Conservation (phyloP, 2,113 vertebrate species). For the Tamias sibiricus region DNA sequence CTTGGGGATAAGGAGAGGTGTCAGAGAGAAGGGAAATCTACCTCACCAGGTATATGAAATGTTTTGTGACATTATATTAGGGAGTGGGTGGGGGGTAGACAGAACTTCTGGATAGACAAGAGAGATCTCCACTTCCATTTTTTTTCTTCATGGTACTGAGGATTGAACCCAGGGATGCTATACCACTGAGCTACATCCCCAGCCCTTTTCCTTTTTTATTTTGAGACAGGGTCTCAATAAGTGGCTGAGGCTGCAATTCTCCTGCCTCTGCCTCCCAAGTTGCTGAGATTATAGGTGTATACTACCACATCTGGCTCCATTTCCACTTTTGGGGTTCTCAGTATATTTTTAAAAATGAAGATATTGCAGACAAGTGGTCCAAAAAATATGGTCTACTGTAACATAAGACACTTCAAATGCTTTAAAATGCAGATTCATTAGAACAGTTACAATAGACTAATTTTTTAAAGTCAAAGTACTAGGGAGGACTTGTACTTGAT, state of each 20-base stretch:
- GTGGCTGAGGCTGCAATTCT: neutral
- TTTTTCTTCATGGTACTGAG: neutral
- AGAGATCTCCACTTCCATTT: neutral
- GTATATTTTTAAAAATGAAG: neutral
- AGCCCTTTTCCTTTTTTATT: neutral
- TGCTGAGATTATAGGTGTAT: neutral
- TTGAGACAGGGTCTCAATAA: neutral
- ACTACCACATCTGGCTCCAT: neutral
- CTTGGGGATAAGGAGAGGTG: neutral
- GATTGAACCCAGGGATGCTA: neutral
- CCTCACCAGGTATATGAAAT: neutral
- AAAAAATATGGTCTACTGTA: neutral
- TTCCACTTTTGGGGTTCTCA: neutral
- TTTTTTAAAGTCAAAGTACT: neutral
- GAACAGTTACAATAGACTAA: neutral
- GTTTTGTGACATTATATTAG: neutral
- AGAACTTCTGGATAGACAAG: neutral
- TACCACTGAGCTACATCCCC: neutral
- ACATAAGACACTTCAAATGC: neutral
- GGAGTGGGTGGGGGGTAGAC: neutral
- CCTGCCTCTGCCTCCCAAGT: neutral
- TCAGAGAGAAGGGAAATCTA: neutral
- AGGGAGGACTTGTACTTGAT: neutral
- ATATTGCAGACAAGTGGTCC: neutral
- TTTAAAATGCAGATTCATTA: neutral